Base-by-base conservation (phyloP, 2,888 invertebrate species). In the Isoperla grammatica region DNA sequence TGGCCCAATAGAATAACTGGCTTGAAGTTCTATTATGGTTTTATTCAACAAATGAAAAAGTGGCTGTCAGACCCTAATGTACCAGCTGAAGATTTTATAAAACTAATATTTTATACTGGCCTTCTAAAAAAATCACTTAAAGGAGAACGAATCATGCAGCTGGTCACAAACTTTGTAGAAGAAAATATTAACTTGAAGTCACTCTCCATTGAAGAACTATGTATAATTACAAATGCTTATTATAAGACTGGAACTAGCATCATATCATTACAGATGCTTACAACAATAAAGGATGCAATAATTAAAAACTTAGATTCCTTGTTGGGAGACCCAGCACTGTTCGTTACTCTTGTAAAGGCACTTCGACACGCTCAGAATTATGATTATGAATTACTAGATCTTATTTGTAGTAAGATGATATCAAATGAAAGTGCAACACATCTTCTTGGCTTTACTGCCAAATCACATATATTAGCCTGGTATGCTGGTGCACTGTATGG, bases 281-380 rank as follows among this genome's bases (percentile, higher is more conserved):
- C 71, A 6, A 69, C 68, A 65, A 66, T 75, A 8, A 66, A 67
- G 17, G 57, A 68, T 35, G 69, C 69, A 42, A 58, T 78, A 17
- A 69, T 72, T 61, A 65, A 71, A 29, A 71, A 76, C 63, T 69
- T 75, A 46, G 45, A 66, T 46, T 49, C 73, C 29, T 63, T 78
- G 8, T 46, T 68, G 12, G 68, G 70, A 50, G 75, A 79, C 67
- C 68, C 72, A 22, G 69, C 70, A 2, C 66, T 75, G 43, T 72
- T 78, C 57, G 64, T 74, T 13, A 72, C 75, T 11, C 63, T 78
- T 2, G 68, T 77, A 40, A 78, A 78, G 70, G 72, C 72, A 8
- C 57, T 78, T 20, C 67, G 75, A 61, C 71, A 49, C 13, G 42
- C 59, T 23, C 56, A 60, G 48, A 49, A 17, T 50, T 35, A 56